A percentile compares a stretch with the other conserved stretches of the same genome.
Evolutionary conservation across 2,888 invertebrate genomes (phyloP).

Genomic region (Lordiphosa andalusiaca): DNA sequence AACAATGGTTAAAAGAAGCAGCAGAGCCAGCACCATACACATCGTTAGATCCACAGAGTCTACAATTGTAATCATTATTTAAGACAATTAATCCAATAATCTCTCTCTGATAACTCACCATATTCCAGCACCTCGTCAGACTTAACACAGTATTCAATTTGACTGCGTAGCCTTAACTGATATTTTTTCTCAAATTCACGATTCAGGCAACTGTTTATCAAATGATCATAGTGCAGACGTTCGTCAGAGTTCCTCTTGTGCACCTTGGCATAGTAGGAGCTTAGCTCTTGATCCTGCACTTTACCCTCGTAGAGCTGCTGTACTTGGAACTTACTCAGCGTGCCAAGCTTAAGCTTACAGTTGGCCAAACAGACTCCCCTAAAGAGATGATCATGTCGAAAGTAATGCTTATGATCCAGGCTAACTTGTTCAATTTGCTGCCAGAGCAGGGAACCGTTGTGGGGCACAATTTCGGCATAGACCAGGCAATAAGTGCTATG

Average conservation of each 20-base stretch:
- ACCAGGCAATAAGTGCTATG: constrained; percentile 68
- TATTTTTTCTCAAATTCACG: constrained; percentile 42
- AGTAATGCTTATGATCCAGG: constrained; percentile 57
- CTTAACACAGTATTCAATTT: constrained; percentile 72
- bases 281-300: constrained; percentile 52
- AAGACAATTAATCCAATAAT: background rate
- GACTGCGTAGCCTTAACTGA: constrained; percentile 59
- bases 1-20: constrained; percentile 37
- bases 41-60: constrained; percentile 54
- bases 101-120: constrained; percentile 38
- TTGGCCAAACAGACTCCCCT: constrained; percentile 72
- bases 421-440: constrained; percentile 63
- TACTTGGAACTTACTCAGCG: constrained; percentile 34
- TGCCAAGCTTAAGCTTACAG: constrained; percentile 47
- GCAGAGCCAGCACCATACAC: constrained; percentile 37
- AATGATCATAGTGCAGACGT: constrained; percentile 52
- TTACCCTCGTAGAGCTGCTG: constrained; percentile 42
- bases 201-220: constrained; percentile 73
- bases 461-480: constrained; percentile 69
- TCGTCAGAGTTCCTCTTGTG: constrained; percentile 57
- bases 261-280: constrained; percentile 58
- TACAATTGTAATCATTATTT: constrained; percentile 13
- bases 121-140: constrained; percentile 35
- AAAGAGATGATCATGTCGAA: constrained; percentile 68
- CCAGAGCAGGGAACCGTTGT: constrained; percentile 67